Conservation (phyloP, 2,888 invertebrate genomes). For the Cantharis rustica region DNA sequence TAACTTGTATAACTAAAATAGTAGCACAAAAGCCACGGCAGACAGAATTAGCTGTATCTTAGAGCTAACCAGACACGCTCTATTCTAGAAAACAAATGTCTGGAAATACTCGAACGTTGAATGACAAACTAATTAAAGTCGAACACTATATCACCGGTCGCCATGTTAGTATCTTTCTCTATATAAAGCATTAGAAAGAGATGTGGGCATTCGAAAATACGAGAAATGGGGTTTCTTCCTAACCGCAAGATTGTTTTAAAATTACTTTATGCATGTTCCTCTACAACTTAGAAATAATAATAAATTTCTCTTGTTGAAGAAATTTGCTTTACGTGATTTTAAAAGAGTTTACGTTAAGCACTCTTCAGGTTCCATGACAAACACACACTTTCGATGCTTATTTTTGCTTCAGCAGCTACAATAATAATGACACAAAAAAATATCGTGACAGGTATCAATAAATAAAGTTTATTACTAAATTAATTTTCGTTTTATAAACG, state of each 20-base stretch:
- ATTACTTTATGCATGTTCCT: conserved; percentile 32
- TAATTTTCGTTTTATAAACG: neutral
- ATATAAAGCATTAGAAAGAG: conserved; percentile 11
- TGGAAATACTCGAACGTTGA: conserved; percentile 44
- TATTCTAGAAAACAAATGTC: conserved; percentile 44
- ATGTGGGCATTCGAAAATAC: conserved; percentile 29
- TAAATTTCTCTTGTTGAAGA: conserved; percentile 17
- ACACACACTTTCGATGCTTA: neutral
- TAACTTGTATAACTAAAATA: conserved; percentile 25
- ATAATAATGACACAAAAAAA: neutral
- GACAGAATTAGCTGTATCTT: conserved; percentile 40
- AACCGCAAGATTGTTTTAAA: conserved; percentile 36
- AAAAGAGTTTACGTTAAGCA: conserved; percentile 3
- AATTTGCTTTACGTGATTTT: conserved; percentile 18
- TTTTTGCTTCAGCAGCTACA: neutral
- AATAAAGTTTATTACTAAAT: neutral
- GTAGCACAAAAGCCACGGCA: conserved; percentile 30
- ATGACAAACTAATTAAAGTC: conserved; percentile 48
- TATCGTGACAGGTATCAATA: neutral
- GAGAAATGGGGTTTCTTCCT: conserved; percentile 28
- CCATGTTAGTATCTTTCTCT: conserved; percentile 24
- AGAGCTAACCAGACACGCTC: conserved; percentile 39
- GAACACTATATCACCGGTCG: conserved; percentile 42
- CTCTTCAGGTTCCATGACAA: conserved; percentile 1
- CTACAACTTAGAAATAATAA: conserved; percentile 9